phyloP scores from a whole-genome alignment of 2,888 invertebrate species.

The Volucella zonaria region DNA sequence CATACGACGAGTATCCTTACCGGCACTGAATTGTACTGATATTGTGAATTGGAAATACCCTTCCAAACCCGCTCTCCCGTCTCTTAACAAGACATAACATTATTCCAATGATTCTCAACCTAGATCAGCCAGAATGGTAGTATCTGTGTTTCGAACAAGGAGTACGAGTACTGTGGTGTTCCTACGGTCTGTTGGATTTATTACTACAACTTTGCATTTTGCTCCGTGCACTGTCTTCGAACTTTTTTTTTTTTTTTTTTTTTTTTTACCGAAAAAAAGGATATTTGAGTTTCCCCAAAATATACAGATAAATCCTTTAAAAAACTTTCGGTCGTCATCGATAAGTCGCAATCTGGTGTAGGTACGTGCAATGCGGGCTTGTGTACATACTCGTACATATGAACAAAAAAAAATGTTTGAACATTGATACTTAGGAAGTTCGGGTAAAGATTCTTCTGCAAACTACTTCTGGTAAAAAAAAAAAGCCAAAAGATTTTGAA shows the following conservation, averaged over 20 bases:
- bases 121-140: too few species aligned
- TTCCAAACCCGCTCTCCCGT: too few species aligned
- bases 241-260: neutral
- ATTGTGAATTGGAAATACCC: too few species aligned
- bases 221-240: conserved; percentile 8
- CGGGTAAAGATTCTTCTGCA: too few species aligned
- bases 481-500: too few species aligned
- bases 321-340: conserved; percentile 13
- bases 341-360: conserved; percentile 30
- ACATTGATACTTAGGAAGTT: neutral
- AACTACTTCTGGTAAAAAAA: too few species aligned
- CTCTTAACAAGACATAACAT: too few species aligned
- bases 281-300: conserved; percentile 18
- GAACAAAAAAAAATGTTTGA: neutral
- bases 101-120: too few species aligned
- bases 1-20: too few species aligned
- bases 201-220: conserved; percentile 47
- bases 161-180: neutral
- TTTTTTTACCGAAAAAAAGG: neutral
- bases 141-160: too few species aligned
- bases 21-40: too few species aligned
- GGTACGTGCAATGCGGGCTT: conserved; percentile 8
- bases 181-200: conserved; percentile 30
- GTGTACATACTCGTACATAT: neutral
- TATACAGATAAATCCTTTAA: conserved; percentile 6